Evolutionary conservation across 2,113 vertebrate genomes (phyloP), one percentile per base, ranked within the genome.

Genomic region (Alethe castanea): DNA sequence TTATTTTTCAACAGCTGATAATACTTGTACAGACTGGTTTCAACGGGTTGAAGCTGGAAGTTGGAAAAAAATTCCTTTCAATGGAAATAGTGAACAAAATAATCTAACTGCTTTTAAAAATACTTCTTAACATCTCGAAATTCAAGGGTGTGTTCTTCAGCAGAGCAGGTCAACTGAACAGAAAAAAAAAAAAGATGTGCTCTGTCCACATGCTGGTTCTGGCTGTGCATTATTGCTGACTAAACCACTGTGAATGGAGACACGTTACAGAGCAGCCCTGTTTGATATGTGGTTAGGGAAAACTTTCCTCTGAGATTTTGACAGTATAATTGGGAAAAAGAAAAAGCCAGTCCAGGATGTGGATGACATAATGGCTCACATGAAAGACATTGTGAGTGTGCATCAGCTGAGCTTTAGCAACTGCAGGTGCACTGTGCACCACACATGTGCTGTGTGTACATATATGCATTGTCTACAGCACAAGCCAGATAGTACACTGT

Each of bases 261-360:
- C 36, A 20, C 0, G 0, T 44, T n/a, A 29, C 25, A 62, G 2
- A 7, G 48, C 42, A 33, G 28, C n/a, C 10, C 9, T 7, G 3
- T 17, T 33, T 69, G 17, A 31, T 10, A 5, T 8, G n/a, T 57
- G n/a, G 3, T 45, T 23, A 45, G 18, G 9, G 18, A 35, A 59
- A 35, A 8, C 3, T 72, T 81, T 67, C 6, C 31, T 60, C 66
- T 74, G 25, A 80, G 35, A 44, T 28, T 8, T 4, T 82, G 44
- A 33, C 59, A 11, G 40, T 76, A 12, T 35, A 90, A 50, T 0
- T 70, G 35, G 6, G 8, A 8, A 70, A 72, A 86, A 71, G 14
- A 15, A 74, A 15, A 9, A 24, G 20, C 11, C 4, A 87, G 26
- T 16, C 28, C 17, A 62, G 57, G 35, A 42, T 59, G 18, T 50